Conservation (phyloP, 2,888 invertebrate species). For the Ernsta delagoae region DNA sequence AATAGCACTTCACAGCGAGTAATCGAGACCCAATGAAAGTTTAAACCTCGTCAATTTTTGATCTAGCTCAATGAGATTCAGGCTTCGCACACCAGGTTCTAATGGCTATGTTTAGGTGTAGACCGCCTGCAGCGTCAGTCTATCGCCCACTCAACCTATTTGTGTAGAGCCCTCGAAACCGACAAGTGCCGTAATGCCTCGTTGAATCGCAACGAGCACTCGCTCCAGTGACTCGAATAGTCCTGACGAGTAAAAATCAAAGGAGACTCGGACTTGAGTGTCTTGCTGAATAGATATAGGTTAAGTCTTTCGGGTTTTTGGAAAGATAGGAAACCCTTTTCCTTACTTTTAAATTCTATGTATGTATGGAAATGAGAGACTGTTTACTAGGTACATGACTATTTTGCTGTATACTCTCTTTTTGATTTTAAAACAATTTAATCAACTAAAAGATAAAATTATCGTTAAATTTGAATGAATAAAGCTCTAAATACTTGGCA, state of each 20-base stretch:
- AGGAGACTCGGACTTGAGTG: constrained; percentile 11
- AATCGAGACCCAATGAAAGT: not conserved
- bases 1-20: not conserved
- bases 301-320: constrained; percentile 14
- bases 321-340: not conserved
- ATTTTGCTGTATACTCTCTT: too few species aligned
- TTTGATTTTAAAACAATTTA: too few species aligned
- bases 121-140: constrained; percentile 27
- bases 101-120: constrained; percentile 25
- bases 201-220: constrained; percentile 34
- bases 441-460: too few species aligned
- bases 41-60: constrained; percentile 5
- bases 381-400: too few species aligned
- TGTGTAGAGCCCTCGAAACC: constrained; percentile 38
- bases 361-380: too few species aligned
- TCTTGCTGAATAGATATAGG: constrained; percentile 14
- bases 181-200: constrained; percentile 33
- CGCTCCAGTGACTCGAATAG: constrained; percentile 24
- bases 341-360: too few species aligned
- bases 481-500: too few species aligned
- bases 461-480: too few species aligned
- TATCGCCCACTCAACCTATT: constrained; percentile 41
- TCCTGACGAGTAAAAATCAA: constrained; percentile 35
- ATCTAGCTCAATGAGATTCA: constrained; percentile 26
- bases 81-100: not conserved